phyloP scores from a whole-genome alignment of 2,888 invertebrate genomes.

The Diadegma fenestrale region DNA sequence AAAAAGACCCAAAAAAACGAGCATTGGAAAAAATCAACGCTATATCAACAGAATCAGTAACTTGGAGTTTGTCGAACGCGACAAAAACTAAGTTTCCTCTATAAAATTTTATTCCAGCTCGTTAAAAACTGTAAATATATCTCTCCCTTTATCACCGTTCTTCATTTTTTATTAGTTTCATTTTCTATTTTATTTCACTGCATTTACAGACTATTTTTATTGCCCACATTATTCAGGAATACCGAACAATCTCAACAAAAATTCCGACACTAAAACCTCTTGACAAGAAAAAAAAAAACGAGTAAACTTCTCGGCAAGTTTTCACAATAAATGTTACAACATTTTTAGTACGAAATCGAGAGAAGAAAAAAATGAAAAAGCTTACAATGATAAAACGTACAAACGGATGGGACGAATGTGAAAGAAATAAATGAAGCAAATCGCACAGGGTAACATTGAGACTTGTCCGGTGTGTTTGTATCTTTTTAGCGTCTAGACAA shows the following conservation, averaged over 20 bases:
- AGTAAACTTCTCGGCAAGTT: neutral
- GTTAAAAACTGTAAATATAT: neutral
- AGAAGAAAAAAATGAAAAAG: neutral
- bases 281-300: neutral
- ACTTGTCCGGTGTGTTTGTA: neutral
- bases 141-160: neutral
- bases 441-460: neutral
- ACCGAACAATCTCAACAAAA: neutral
- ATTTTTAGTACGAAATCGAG: neutral
- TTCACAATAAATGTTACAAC: neutral
- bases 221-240: neutral
- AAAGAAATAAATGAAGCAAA: neutral
- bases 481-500: neutral
- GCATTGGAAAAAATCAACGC: neutral
- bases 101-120: constrained; percentile 8
- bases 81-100: constrained; percentile 4
- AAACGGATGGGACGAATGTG: neutral
- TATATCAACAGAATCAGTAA: neutral
- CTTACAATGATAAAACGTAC: neutral
- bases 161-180: neutral
- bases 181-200: neutral
- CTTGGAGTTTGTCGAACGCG: neutral
- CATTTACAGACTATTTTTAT: constrained; percentile 10
- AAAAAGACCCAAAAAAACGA: neutral
- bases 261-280: neutral